Evolutionary conservation across 2,888 invertebrate genomes (phyloP), one percentile per base, ranked within the genome.

Genomic region (Drosophila formosana): DNA sequence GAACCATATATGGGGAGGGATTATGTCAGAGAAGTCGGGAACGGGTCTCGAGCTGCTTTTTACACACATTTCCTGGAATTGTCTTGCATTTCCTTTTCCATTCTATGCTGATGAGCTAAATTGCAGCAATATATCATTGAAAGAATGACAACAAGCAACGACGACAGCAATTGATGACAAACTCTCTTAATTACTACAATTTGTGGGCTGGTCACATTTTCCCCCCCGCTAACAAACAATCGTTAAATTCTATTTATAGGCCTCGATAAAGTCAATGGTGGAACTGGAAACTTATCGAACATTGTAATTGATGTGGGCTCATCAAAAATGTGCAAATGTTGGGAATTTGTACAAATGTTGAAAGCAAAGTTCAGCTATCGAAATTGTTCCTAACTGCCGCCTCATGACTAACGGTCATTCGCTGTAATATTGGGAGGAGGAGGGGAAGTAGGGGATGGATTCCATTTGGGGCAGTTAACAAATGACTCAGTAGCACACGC

Each of bases 261-360:
- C 13, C 66, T 66, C 67, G 72, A 75, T 76, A 61, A 56, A 70
- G 57, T 62, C 61, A 62, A 70, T 70, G 71, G 58, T 39, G 55
- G 47, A 43, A 11, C 39, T 41, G 30, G 6, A 50, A 66, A 72
- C 75, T 67, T 67, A 75, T 76, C 75, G 72, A 61, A 46, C 56
- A 52, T 41, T 49, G 62, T 72, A 61, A 76, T 76, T 76, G 63
- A 67, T 76, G 74, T 75, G 75, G 61, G 57, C 75, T 70, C 61
- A 74, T 66, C 61, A 75, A 66, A 74, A 71, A 75, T 70, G 71
- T 66, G 60, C 49, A 70, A 75, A 70, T 57, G 71, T 51, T 74
- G 73, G 75, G 73, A 73, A 73, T 47, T 60, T 56, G 51, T 47
- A 60, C 76, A 74, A 75, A 62, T 74, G 74, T 61, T 75, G n/a